Percentiles rank a stretch among this genome's conserved stretches.
These are phyloP conservation scores for Erpornis zantholeuca DNA, from an alignment of 2,113 vertebrate species.

Conservation along the genomic window DNA sequence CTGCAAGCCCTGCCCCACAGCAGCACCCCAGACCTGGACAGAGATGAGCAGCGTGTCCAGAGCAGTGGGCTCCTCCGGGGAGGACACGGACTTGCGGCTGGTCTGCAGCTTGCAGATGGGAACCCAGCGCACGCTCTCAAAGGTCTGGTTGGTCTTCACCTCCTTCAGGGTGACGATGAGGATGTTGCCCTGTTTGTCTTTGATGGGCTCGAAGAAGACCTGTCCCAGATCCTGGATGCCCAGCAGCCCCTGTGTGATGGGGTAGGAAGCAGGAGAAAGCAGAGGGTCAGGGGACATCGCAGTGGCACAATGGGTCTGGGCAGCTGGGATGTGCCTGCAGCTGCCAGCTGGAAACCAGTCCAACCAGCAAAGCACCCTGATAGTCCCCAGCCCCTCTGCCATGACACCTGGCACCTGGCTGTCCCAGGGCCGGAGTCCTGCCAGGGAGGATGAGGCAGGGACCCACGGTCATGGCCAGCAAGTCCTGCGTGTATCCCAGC, in stretches of 20 bases:
- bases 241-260: conserved; percentile 72
- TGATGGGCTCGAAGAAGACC: conserved; percentile 87
- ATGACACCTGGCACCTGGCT: accelerated
- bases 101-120: conserved; percentile 85
- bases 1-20: not conserved
- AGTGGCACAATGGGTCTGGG: not conserved
- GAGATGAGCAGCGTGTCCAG: conserved; percentile 86
- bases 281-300: not conserved
- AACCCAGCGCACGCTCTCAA: conserved; percentile 84
- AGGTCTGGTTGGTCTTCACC: conserved; percentile 77
- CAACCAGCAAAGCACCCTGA: not conserved
- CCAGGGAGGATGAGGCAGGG: not conserved
- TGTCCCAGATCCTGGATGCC: conserved; percentile 88
- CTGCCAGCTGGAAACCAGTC: not conserved
- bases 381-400: not conserved
- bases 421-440: accelerated
- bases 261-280: not conserved
- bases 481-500: not conserved
- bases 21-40: conserved; percentile 70
- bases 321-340: not conserved
- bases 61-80: conserved; percentile 84
- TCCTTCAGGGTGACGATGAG: conserved; percentile 86
- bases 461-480: not conserved
- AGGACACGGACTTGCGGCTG: conserved; percentile 86
- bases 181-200: conserved; percentile 91